Evolutionary conservation across 2,888 invertebrate genomes (phyloP).

Genomic region (Acleris emargana): DNA sequence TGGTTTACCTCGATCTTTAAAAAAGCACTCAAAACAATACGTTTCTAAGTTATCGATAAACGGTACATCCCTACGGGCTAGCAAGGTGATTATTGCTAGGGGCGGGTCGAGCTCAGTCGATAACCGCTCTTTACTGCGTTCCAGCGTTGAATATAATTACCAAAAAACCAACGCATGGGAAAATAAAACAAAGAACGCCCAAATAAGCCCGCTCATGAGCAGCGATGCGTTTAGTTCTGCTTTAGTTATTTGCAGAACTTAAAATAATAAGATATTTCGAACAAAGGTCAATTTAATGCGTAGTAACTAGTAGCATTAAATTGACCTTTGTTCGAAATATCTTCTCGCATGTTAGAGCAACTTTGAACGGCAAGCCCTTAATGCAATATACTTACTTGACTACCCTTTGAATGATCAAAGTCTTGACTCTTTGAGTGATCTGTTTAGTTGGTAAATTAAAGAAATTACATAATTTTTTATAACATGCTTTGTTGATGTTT

Average conservation of each 20-base stretch:
- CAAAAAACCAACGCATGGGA: constrained; percentile 64
- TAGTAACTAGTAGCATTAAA: too few species aligned
- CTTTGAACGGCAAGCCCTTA: neutral
- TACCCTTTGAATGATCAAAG: too few species aligned
- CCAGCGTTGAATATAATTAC: constrained; percentile 64
- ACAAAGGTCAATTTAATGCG: too few species aligned
- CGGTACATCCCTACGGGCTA: constrained; percentile 48
- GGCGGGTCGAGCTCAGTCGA: constrained; percentile 64
- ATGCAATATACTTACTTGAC: too few species aligned
- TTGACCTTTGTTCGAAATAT: constrained; percentile 6
- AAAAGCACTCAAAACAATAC: constrained; percentile 3
- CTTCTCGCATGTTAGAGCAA: neutral
- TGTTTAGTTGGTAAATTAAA: too few species aligned
- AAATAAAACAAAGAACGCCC: constrained; percentile 35
- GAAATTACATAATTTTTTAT: too few species aligned
- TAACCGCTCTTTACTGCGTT: constrained; percentile 60
- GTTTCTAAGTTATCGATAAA: constrained; percentile 39
- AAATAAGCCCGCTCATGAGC: constrained; percentile 25
- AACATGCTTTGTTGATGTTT: too few species aligned
- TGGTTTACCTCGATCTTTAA: neutral
- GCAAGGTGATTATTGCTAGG: constrained; percentile 69
- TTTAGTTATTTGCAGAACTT: constrained; percentile 28
- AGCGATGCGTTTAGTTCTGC: constrained; percentile 31
- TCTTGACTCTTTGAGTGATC: too few species aligned
- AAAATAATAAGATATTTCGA: constrained; percentile 25